Base-by-base conservation (phyloP, 2,113 vertebrate species). In the Oncorhynchus keta region DNA sequence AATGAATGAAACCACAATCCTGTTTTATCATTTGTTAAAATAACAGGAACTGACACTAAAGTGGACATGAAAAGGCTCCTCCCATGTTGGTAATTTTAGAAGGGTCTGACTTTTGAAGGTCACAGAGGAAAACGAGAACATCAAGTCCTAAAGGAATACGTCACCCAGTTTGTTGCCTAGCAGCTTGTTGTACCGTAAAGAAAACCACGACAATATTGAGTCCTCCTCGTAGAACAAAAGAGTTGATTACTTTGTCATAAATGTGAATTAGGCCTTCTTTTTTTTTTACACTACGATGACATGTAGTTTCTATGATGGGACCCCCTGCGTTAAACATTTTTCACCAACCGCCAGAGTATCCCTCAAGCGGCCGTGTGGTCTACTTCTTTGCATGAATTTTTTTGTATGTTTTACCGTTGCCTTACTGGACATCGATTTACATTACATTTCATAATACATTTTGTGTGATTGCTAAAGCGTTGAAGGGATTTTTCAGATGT, bases 391-490 rank as follows among this genome's bases (percentile, higher is more conserved):
- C 39, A 45, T 11, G 39, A 45, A 45, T 12, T 45, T 45, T 2
- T 28, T 0, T 11, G 9, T 45, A 3, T 45, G 39, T 45, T 45
- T 45, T 11, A 45, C 9, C 39, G 2, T 45, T 45, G 9, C 8
- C 39, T 45, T 12, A 45, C 12, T 45, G 39, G 9, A 45, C 9
- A 45, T 45, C 0, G 39, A 11, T 45, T 11, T 18, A 20, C 55
- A 24, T 49, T 5, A 61, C 51, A 68, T 28, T 61, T 11, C 8
- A 59, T 26, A 57, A 57, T 57, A 20, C 6, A 57, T 57, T 2
- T 73, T 73, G 1, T 39, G 14, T 59, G 51, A 67, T 59, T 48
- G 72, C 51, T 73, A 76, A 62, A 57, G 39, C 9, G 39, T 45
- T 18, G 0, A 16, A 2, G 51, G 4, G 51, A 14, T 55, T 16